Evolutionary conservation across 1,140 invertebrate species (phyloP), one percentile per base, ranked within the genome.

Genomic region (Zaprionus gabonicus): DNA sequence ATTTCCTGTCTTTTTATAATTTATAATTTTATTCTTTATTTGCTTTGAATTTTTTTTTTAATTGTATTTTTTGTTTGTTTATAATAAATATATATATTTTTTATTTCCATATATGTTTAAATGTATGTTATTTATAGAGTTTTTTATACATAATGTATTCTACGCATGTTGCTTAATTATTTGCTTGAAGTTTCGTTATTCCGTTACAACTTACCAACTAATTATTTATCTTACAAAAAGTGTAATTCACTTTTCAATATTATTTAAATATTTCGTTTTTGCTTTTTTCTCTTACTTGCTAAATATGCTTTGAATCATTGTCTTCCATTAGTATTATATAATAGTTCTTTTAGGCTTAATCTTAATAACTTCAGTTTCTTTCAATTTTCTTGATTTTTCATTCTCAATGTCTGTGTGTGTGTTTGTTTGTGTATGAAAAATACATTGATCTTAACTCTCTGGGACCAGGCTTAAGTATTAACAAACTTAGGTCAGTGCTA

Each of bases 11-110:
- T 41, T 41, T 55, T 23, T 49, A 5, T 36, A 34, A 59, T 56
- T 72, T 55, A 49, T 72, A 73, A 68, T 67, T 74, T 74, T 70
- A 68, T 70, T 71, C 63, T 76, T 77, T 68, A 67, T 77, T 72
- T 63, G 67, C 63, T 80, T 88, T 83, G 72, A 88, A 88, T 88
- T 88, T 83, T 83, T 83, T 87, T 83, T 87, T 81, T 76, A 87
- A 87, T 87, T 88, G 67, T 83, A 87, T 87, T 87, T 86, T 87
- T 86, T 67, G 87, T 79, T 87, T 80, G 80, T 87, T 71, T 90
- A 76, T 87, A 88, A 90, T 90, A 88, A 90, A 90, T 84, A 88
- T 87, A 86, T 64, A 55, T 65, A 28, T 57, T 31, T 78, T 38
- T 67, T 79, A 62, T 73, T 51, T 63, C 20, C 58, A 38, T 78